Evolutionary conservation across 2,113 vertebrate species (phyloP), one percentile per base, ranked within the genome.

Genomic region (Pachyramphus minor): DNA sequence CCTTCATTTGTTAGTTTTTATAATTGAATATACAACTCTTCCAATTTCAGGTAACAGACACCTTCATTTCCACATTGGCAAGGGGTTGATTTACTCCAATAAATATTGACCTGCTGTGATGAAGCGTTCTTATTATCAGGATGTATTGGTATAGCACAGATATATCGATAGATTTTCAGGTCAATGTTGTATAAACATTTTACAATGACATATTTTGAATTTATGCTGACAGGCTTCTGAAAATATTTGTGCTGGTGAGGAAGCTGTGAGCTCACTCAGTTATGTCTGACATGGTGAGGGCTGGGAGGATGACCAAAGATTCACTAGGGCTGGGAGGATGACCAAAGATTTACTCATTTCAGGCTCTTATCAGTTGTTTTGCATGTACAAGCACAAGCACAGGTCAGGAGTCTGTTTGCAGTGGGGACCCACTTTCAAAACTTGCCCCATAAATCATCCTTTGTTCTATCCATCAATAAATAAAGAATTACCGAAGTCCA

Each of bases 1-100:
- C 56, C 79, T 93, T 93, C 73, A 33, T 41, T 92, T 90, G 84
- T 87, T 95, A 81, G 56, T 84, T 94, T 92, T 78, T 93, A 42
- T 95, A 93, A 97, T 30, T 44, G 77, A 92, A 93, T 79, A 84
- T 93, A 89, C 86, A 94, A 68, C 76, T 81, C 80, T 90, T 93
- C 68, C 88, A 58, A 39, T 90, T 92, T 68, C 94, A 90, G 89
- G 88, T 95, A 88, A 86, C 39, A 12, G 91, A 84, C 49, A 59
- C 84, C 83, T 97, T 81, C 53, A 87, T 90, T 92, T 95, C 87
- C 47, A 64, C 87, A 79, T 76, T 93, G 87, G 72, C 89, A 88
- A 96, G 93, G 59, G 75, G 74, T 68, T 96, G 97, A 97, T 96
- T 96, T 97, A 96, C 91, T 88, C 77, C 91, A 90, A 49, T 89